A percentile compares a stretch with the other conserved stretches of the same genome.
phyloP scores from a whole-genome alignment of 2,113 vertebrate species.

The Zapornia atra region DNA sequence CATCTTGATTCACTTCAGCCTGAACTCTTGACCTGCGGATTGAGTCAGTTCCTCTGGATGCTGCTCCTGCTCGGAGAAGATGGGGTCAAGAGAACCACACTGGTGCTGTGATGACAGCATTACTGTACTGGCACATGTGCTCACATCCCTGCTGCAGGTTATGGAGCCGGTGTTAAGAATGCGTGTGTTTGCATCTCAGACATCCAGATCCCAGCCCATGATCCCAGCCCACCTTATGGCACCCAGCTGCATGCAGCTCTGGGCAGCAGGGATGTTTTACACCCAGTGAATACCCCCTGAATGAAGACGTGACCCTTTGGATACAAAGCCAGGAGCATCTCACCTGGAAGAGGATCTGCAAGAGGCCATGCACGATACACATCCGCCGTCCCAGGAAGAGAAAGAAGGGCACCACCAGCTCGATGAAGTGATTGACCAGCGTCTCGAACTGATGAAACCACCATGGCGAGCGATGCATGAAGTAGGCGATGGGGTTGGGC shows the following conservation, averaged over 20 bases:
- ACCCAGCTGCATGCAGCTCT: neutral
- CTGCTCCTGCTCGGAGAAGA: neutral
- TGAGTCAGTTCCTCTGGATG: neutral
- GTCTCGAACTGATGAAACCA: constrained; percentile 91
- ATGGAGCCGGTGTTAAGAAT: fast-evolving
- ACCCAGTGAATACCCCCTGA: no score
- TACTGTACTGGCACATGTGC: fast-evolving
- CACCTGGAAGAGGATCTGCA: constrained; percentile 96
- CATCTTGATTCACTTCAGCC: neutral
- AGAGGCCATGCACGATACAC: constrained; percentile 79
- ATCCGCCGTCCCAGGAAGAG: constrained; percentile 86
- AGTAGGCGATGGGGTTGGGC: constrained; percentile 91
- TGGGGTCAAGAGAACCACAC: neutral
- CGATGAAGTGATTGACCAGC: constrained; percentile 87
- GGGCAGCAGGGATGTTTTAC: neutral
- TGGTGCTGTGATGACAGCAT: neutral
- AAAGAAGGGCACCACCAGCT: constrained; percentile 89
- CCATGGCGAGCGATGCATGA: constrained; percentile 87
- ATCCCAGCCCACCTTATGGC: neutral
- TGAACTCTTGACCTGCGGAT: neutral
- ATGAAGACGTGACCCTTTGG: fast-evolving
- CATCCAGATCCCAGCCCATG: neutral
- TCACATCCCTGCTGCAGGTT: neutral
- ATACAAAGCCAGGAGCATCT: neutral
- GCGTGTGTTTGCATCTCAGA: no score